A percentile compares a stretch with the other conserved stretches of the same genome.
Evolutionary conservation across 2,797 vertebrate genomes (phyloP).

Genomic region (Carcharodon carcharias): DNA sequence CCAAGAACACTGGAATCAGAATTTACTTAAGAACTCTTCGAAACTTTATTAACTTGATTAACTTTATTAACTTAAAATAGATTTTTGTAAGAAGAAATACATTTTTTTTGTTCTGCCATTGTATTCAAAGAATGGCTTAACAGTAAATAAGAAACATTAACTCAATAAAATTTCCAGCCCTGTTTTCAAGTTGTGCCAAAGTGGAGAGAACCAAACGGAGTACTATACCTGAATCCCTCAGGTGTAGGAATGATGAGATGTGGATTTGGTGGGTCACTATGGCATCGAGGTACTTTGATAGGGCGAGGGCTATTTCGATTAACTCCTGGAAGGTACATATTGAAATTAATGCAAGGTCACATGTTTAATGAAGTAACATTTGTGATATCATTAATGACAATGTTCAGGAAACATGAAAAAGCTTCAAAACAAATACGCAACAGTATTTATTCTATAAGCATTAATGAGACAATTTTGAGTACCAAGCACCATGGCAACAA

Average conservation of each 20-base stretch:
- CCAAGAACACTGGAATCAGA: not conserved
- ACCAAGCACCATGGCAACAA: not conserved
- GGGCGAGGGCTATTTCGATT: constrained; percentile 90
- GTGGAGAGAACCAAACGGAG: not conserved
- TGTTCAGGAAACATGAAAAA: not conserved
- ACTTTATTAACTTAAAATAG: not conserved
- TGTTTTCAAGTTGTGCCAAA: too few species aligned
- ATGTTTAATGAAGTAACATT: not conserved
- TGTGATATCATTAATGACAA: not conserved
- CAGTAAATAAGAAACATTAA: not conserved
- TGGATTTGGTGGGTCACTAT: constrained; percentile 95
- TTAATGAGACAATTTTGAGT: not conserved
- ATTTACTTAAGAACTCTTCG: not conserved
- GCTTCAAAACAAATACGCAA: not conserved
- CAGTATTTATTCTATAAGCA: not conserved
- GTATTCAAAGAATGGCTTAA: not conserved
- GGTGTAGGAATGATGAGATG: constrained; percentile 85
- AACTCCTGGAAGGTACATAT: constrained; percentile 61
- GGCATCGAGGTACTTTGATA: constrained; percentile 91
- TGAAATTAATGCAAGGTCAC: not conserved
- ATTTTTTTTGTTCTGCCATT: not conserved
- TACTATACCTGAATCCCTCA: constrained; percentile 85
- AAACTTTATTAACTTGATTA: not conserved
- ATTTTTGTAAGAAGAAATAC: not conserved
- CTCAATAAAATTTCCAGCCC: not conserved